A percentile compares a stretch with the other conserved stretches of the same genome.
Conservation (phyloP, 2,888 invertebrate genomes). For the Diarsia brunnea region DNA sequence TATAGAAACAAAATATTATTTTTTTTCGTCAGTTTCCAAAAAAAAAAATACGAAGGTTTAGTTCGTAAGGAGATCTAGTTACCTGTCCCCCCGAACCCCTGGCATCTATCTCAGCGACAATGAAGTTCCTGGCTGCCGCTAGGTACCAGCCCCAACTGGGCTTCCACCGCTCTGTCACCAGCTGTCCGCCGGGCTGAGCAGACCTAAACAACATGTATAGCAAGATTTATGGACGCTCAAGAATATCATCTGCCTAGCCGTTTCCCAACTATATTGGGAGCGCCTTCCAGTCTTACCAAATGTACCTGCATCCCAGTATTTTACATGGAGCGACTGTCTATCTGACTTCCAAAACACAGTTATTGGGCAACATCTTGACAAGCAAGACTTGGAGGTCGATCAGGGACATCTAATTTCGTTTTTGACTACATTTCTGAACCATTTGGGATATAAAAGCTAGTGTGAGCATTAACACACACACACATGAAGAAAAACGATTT, state of each 20-base stretch:
- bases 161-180: constrained; percentile 95
- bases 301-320: background rate
- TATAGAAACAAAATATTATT: too few relatives aligned
- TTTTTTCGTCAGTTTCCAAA: too few relatives aligned
- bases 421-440: background rate
- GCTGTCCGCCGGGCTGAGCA: constrained; percentile 94
- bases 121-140: constrained; percentile 95
- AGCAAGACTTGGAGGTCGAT: background rate
- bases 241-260: background rate
- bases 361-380: background rate
- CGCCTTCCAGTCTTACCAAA: background rate
- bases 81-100: constrained; percentile 95
- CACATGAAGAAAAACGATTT: background rate
- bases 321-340: background rate
- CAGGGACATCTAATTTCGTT: background rate
- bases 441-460: background rate
- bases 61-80: too few relatives aligned
- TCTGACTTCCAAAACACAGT: background rate
- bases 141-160: constrained; percentile 96
- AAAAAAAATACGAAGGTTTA: too few relatives aligned
- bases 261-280: background rate
- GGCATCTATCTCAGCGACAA: constrained; percentile 97
- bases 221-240: background rate
- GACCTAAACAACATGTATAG: constrained; percentile 71
- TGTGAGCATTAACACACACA: background rate